Base-by-base conservation (phyloP, 2,888 invertebrate species). In the Lasioglossum malachurum region DNA sequence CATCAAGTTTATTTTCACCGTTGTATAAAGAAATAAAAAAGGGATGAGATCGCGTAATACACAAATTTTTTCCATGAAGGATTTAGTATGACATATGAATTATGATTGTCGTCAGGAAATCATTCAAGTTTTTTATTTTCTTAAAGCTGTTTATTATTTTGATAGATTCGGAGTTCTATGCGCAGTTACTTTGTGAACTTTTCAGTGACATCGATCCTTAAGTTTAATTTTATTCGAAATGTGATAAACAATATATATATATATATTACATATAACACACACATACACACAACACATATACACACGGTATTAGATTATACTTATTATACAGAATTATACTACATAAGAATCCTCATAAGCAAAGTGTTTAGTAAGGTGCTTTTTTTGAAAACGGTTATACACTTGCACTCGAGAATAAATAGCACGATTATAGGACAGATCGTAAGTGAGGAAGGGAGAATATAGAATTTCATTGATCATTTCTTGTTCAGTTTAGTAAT, bases 161-260 rank as follows among this genome's bases (percentile, higher is more conserved):
- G 41, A 72, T 76, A 87, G 73, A 69, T 75, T 60, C 77, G 16
- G n/a, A 78, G 67, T 83, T 87, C 75, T 44, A 38, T 84, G 38
- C 75, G 60, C 79, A 72, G 86, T 82, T 86, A 77, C 78, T 79
- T 86, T 78, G 81, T 78, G 78, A 82, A 82, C 75, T 75, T 73
- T 79, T 78, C 77, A 79, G 77, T 86, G 72, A 76, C 82, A 79
- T 87, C 78, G 76, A 82, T 78, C 49, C 75, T 80, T 80, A 82
- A 82, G 87, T 86, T 89, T 90, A 92, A 88, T 91, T 94, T 94
- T 92, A 93, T 94, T 94, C 93, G 85, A 91, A 94, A 92, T 94
- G 94, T 94, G 94, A 94, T 94, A 94, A 92, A 88, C 83, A 91
- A 31, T 90, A 90, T 87, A 92, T 91, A 88, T 82, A 87, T 53